Conservation (phyloP, 2,888 invertebrate species). For the Andrena bicolor region DNA sequence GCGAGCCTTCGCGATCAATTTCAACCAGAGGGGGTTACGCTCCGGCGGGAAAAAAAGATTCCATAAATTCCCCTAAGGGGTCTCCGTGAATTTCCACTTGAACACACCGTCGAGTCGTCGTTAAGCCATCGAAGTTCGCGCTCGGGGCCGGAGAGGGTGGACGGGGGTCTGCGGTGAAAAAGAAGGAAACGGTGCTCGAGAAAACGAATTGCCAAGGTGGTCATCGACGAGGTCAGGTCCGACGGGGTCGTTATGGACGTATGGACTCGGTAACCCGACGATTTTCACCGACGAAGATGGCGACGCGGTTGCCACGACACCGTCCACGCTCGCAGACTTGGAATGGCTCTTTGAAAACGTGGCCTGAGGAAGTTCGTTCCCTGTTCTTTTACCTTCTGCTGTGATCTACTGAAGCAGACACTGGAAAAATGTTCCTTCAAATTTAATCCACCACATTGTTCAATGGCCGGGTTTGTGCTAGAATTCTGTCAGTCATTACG, state of each 20-base stretch:
- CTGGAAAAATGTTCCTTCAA: neutral
- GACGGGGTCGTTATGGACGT: conserved; percentile 30
- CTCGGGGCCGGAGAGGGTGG: neutral
- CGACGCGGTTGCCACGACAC: neutral
- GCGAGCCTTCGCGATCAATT: conserved; percentile 39
- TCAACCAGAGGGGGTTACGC: neutral
- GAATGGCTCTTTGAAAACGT: conserved; percentile 14
- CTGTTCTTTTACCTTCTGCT: neutral
- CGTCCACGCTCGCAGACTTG: neutral
- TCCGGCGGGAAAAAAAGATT: conserved; percentile 7
- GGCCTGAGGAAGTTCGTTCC: neutral
- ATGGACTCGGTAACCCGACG: conserved; percentile 7
- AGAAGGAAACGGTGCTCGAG: conserved; percentile 18
- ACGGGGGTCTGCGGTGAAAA: neutral
- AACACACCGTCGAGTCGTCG: conserved; percentile 47
- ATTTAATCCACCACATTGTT: neutral
- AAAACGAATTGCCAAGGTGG: conserved; percentile 52
- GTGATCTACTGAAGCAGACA: neutral
- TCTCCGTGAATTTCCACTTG: conserved; percentile 47
- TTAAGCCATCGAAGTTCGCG: conserved; percentile 50
- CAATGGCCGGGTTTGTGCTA: too few species aligned
- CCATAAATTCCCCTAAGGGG: conserved; percentile 39
- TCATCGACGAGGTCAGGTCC: conserved; percentile 27
- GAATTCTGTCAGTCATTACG: too few species aligned
- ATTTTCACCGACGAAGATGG: conserved; percentile 16